Evolutionary conservation across 2,797 vertebrate genomes (phyloP), one percentile per base, ranked within the genome.

Genomic region (Ispidina lecontei): DNA sequence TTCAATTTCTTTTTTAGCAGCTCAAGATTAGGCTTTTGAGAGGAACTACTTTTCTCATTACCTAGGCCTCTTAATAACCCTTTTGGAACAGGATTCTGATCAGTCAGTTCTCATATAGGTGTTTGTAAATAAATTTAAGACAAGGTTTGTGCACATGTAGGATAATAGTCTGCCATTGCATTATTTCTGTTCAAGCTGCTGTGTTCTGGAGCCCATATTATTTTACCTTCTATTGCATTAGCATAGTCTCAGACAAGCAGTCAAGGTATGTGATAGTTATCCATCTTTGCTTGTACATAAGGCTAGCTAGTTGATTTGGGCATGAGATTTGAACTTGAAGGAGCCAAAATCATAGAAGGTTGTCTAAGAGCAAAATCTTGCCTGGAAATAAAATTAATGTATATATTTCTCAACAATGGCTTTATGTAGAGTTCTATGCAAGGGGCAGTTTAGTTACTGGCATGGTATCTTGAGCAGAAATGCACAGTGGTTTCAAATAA

Each of bases 231-330:
- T 56, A 7, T 10, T 75, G 20, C 8, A 76, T 67, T 91, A 70
- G 1, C 8, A 19, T 3, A 2, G 26, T 63, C 18, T 71, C 19
- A 84, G n/a, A 9, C 21, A 52, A 79, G 14, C 13, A 59, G 35
- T 51, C 18, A 18, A 55, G 14, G 11, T 29, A 25, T 29, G 16
- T 0, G 0, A 35, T 14, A 5, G 7, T 15, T 78, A 63, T 21
- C 46, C 19, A n/a, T 55, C 15, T 58, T 68, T 77, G 71, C 46
- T 47, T 75, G 12, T 23, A 23, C 12, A 4, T 46, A 82, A 46
- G 14, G 17, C 20, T 65, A 72, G 26, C 14, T 59, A 18, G 10
- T 14, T 92, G 39, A 63, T 63, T 23, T 41, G 8, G 18, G 35
- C 55, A 18, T 60, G 52, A n/a, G 4, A 4, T 64, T 77, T 87